Conservation (phyloP, 2,113 vertebrate species). For the Poecile atricapillus region DNA sequence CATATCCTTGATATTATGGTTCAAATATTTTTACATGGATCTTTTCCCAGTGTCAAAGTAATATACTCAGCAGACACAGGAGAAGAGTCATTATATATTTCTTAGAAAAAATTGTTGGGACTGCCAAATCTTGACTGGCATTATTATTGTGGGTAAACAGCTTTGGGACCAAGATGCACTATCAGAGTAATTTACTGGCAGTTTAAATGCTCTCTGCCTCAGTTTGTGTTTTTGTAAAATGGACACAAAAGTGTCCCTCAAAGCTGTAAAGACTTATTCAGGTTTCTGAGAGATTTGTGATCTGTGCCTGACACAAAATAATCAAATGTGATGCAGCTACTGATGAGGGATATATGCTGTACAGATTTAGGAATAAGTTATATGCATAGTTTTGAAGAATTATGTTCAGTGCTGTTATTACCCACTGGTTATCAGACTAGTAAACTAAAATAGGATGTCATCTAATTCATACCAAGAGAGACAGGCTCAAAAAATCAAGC, state of each 20-base stretch:
- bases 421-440: not conserved
- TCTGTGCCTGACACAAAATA: not conserved
- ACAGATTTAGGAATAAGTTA: not conserved
- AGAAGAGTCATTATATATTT: conserved; percentile 13
- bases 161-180: not conserved
- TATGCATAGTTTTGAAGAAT: not conserved
- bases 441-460: not conserved
- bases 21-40: not conserved
- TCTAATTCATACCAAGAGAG: not conserved
- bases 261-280: not conserved
- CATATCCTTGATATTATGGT: not conserved
- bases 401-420: not conserved
- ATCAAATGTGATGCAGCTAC: not conserved
- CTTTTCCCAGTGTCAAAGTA: conserved; percentile 28
- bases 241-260: not conserved
- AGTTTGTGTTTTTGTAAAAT: conserved; percentile 4
- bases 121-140: conserved; percentile 48
- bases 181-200: conserved; percentile 51
- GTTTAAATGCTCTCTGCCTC: conserved; percentile 8
- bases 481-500: not conserved
- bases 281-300: not conserved
- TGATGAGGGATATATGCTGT: not conserved
- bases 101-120: conserved; percentile 29
- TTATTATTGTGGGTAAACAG: conserved; percentile 37
- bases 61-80: not conserved